Conservation (phyloP, 2,113 vertebrate genomes). For the Hemichromis elongatus region DNA sequence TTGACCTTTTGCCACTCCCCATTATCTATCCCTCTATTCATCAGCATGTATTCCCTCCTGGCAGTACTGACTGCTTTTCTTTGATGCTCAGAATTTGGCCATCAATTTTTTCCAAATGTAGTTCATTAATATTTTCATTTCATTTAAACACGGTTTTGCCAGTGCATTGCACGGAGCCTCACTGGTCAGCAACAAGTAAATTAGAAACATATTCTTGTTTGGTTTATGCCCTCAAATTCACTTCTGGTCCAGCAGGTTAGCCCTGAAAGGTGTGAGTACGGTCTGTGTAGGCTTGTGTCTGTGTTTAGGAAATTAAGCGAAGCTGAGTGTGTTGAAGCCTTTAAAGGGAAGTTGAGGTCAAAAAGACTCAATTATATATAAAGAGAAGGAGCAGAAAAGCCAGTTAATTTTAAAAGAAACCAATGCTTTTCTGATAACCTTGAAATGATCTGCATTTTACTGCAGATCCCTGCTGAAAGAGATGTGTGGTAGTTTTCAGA, state of each 20-base stretch:
- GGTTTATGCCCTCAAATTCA: not conserved
- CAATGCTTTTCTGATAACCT: not conserved
- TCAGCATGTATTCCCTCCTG: not conserved
- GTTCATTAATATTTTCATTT: not conserved
- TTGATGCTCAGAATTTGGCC: not conserved
- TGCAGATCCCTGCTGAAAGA: not conserved
- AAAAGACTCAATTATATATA: not conserved
- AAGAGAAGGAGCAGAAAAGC: not conserved
- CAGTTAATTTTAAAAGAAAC: slow-evolving; percentile 2
- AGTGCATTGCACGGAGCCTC: not conserved
- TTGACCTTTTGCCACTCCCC: not conserved
- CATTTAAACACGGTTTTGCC: not conserved
- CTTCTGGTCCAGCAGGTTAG: not conserved
- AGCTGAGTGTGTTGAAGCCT: not conserved
- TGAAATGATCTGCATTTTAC: slow-evolving; percentile 19
- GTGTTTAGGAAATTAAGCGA: not conserved
- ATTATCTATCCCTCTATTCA: not conserved
- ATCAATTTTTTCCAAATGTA: not conserved
- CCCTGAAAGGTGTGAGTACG: not conserved
- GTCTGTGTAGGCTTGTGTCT: not conserved
- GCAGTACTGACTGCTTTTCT: not conserved
- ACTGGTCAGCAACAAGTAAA: not conserved
- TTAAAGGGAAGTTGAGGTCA: not conserved
- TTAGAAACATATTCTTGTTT: not conserved
- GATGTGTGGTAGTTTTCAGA: not conserved